Conservation (phyloP, 1,140 invertebrate species). For the Anadara kagoshimensis region DNA sequence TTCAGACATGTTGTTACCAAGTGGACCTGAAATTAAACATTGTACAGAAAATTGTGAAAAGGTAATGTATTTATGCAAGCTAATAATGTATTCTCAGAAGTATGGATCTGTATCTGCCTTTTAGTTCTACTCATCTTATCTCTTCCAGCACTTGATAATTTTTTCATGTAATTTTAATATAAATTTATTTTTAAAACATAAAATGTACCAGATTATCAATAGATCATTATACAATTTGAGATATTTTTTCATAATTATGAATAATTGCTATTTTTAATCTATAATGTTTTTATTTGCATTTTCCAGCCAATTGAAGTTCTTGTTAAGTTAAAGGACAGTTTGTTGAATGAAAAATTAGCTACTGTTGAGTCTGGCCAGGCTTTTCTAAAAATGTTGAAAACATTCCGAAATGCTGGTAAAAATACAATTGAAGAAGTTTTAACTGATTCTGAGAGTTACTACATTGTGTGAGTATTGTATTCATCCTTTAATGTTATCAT, state of each 20-base stretch:
- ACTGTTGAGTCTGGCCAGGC: conserved; percentile 61
- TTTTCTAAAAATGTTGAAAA: conserved; percentile 58
- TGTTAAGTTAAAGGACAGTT: conserved; percentile 51
- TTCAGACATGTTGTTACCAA: conserved; percentile 58
- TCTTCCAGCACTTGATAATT: no score
- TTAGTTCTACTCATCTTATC: no score
- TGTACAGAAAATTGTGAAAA: conserved; percentile 61
- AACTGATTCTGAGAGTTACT: conserved; percentile 56
- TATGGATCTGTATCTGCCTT: no score
- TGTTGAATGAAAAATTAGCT: conserved; percentile 56
- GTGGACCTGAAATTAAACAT: conserved; percentile 59
- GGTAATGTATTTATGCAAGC: conserved; percentile 32
- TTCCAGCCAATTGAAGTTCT: conserved; percentile 56
- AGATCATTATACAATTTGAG: no score
- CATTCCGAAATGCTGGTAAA: conserved; percentile 61
- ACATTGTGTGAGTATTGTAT: conserved; percentile 60
- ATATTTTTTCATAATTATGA: no score
- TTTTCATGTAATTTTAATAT: no score
- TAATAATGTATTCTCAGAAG: no score
- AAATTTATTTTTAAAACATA: no score
- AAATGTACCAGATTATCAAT: no score
- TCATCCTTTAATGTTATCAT: no score
- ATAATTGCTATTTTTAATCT: no score
- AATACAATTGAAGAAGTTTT: conserved; percentile 57
- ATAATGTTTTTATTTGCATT: conserved; percentile 15